Base-by-base conservation (phyloP, 2,113 vertebrate species). In the Gymnarchus niloticus region DNA sequence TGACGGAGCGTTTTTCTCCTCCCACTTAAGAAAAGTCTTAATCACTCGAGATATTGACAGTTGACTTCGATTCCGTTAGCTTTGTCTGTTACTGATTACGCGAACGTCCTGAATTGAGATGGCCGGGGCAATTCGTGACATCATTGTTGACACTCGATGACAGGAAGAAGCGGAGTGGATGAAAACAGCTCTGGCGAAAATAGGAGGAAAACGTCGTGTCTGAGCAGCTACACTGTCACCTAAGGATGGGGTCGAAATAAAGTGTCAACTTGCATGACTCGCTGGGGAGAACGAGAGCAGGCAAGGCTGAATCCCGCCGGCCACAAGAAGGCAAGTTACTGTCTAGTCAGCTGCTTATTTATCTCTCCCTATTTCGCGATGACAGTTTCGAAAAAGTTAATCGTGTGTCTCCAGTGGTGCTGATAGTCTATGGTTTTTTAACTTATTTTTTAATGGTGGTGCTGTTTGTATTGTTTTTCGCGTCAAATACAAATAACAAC, bases 61-160 rank as follows among this genome's bases (percentile, higher is more conserved):
- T 52, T 25, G 1, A 5, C 5, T 8, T n/a, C 44, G n/a, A 8
- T 81, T 17, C 80, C 25, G 80, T 14, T n/a, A 81, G 46, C 19
- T 49, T 25, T 52, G 3, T 3, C 25, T 49, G n/a, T 33, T 19
- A 49, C 19, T 5, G 49, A 21, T 37, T 48, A 33, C 41, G 44
- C 37, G 44, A 48, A 48, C 21, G 23, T 41, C 41, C 76, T 48
- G 37, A 37, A 3, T n/a, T 3, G 76, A 37, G 9, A 25, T 23
- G 37, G 41, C 25, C 10, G 37, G 33, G 28, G 59, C 10, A 44
- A 8, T 33, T 81, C 57, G 76, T 81, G 69, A 81, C 76, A 17
- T 87, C 86, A 85, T 85, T 87, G 86, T 87, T 87, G 81, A 87
- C 83, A 61, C 44, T 56, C 3, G 10, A 41, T 86, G 52, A 56